Evolutionary conservation across 2,888 invertebrate genomes (phyloP).

Genomic region (Timandra comae): DNA sequence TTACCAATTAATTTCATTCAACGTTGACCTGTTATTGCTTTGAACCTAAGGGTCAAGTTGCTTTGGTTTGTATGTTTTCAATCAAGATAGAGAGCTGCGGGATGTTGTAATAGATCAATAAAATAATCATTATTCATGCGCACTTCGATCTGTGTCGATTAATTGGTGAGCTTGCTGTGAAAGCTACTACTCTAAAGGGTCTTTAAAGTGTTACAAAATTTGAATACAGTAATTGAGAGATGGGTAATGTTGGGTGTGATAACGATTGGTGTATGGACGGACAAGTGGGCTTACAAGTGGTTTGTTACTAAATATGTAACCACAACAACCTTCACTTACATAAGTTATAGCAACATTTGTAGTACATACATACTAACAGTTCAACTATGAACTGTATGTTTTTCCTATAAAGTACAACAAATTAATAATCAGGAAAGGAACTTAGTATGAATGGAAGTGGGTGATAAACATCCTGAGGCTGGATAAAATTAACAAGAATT

Average conservation of each 20-base stretch:
- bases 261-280: too few relatives aligned
- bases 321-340: too few relatives aligned
- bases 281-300: too few relatives aligned
- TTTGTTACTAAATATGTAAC: too few relatives aligned
- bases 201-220: slow-evolving; percentile 20
- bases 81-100: slow-evolving; percentile 26
- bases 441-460: slow-evolving; percentile 1
- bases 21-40: slow-evolving; percentile 16
- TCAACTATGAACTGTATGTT: too few relatives aligned
- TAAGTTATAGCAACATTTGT: too few relatives aligned
- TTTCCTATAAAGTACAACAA: too few relatives aligned
- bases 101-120: slow-evolving; percentile 38
- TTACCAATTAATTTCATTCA: slow-evolving; percentile 23
- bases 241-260: too few relatives aligned
- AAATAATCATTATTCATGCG: slow-evolving; percentile 37
- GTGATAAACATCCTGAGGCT: slow-evolving; percentile 1
- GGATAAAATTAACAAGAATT: slow-evolving; percentile 8
- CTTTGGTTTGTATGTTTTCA: slow-evolving; percentile 24
- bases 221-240: slow-evolving; percentile 9
- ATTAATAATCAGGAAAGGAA: too few relatives aligned
- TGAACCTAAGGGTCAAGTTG: slow-evolving; percentile 21
- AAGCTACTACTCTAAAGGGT: slow-evolving; percentile 24
- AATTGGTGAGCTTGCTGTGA: slow-evolving; percentile 25
- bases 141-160: slow-evolving; percentile 15
- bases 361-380: too few relatives aligned